Evolutionary conservation across 1,140 invertebrate genomes (phyloP), one percentile per base, ranked within the genome.

Genomic region (Popillia japonica): DNA sequence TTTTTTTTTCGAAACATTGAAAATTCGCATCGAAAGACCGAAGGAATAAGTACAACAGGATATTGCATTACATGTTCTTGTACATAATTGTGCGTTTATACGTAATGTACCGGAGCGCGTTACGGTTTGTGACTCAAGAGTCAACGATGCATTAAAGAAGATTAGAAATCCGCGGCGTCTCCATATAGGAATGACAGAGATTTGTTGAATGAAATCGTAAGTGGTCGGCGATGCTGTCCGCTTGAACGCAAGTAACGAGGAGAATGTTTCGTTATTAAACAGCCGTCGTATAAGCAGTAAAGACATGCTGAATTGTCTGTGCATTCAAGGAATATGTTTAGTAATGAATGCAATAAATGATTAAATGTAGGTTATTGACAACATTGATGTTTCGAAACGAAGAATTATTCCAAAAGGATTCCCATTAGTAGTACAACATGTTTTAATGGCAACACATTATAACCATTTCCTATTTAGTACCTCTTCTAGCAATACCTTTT

Each of bases 121-220:
- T 22, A 64, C 61, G 23, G 61, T 64, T 22, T 20, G 9, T 11
- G 61, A 6, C 9, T 17, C 22, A 7, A 20, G 4, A 27, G 23
- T 64, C 61, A 64, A 27, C 61, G 61, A 64, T 9, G 61, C 61
- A 64, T 64, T 64, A n/a, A n/a, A n/a, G n/a, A 64, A 64, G 61
- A 64, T 64, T 64, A 64, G 61, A 23, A 64, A 27, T 64, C 11
- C 44, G 44, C 44, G 44, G 11, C 44, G 11, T n/a, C 8, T 64
- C 17, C 61, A 64, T 64, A 64, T 64, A 64, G 61, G 61, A 64
- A 64, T 64, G 61, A 64, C 61, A 22, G 61, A 64, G 17, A 64
- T 64, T 64, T 64, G 61, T 64, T 64, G 61, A 64, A 64, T 64
- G 61, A 64, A 64, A 64, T 64, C 23, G 61, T 64, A 64, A 64